Conservation (phyloP, 2,888 invertebrate species). For the Minunthozetes semirufus region DNA sequence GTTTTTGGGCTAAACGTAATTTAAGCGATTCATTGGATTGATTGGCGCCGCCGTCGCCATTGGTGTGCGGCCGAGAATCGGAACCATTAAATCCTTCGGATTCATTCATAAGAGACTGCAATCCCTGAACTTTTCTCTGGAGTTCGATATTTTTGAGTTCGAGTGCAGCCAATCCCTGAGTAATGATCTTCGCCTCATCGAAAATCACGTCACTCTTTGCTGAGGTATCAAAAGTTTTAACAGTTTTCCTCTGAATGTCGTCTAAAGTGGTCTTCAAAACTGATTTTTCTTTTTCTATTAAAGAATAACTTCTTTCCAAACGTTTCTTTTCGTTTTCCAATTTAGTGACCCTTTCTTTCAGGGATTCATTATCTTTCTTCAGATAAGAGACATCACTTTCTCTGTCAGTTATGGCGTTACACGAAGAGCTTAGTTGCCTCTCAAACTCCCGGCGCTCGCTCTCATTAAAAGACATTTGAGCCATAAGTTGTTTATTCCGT, state of each 20-base stretch:
- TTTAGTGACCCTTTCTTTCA: not conserved
- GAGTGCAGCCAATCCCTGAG: slow-evolving; percentile 33
- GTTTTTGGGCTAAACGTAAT: slow-evolving; percentile 25
- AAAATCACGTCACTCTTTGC: not conserved
- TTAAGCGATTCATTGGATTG: not conserved
- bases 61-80: not conserved
- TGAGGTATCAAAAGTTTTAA: slow-evolving; percentile 1
- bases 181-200: slow-evolving; percentile 12
- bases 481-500: slow-evolving; percentile 28
- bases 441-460: slow-evolving; percentile 28
- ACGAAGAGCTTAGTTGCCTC: not conserved
- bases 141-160: slow-evolving; percentile 33
- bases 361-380: slow-evolving; percentile 24
- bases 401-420: slow-evolving; percentile 21
- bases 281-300: slow-evolving; percentile 30
- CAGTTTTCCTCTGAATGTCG: not conserved
- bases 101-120: slow-evolving; percentile 33
- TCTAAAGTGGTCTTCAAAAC: slow-evolving; percentile 8
- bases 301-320: slow-evolving; percentile 30
- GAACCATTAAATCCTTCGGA: not conserved
- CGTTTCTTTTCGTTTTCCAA: slow-evolving; percentile 34
- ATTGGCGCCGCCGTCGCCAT: not conserved
- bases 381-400: slow-evolving; percentile 25
- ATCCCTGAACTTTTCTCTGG: slow-evolving; percentile 34
- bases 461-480: slow-evolving; percentile 27